These are phyloP conservation scores for Hylyphantes graminicola DNA, from an alignment of 1,140 invertebrate genomes.

Conservation along the genomic window DNA sequence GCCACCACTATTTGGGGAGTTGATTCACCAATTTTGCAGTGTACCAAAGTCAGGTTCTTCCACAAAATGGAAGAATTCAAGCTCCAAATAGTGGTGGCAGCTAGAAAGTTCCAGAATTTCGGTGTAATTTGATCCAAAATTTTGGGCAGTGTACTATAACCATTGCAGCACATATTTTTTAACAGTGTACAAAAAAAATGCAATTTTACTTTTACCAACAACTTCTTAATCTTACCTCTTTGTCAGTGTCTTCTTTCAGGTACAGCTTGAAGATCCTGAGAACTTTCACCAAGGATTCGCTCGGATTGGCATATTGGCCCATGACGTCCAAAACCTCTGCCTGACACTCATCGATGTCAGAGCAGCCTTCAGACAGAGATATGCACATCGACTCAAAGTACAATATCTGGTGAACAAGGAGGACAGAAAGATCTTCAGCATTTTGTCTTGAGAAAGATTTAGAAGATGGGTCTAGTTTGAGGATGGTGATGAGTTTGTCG, in stretches of 20 bases:
- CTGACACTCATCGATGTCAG: constrained; percentile 7
- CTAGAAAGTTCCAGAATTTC: no score
- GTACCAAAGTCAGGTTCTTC: no score
- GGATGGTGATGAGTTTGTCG: constrained; percentile 4
- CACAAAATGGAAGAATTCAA: no score
- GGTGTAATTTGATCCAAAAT: no score
- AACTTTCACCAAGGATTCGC: constrained; percentile 37
- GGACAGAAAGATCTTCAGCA: constrained; percentile 17
- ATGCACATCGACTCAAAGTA: constrained; percentile 47
- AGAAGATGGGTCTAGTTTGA: constrained; percentile 20
- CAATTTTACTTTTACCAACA: not conserved
- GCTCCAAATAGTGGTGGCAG: no score
- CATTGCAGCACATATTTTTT: no score
- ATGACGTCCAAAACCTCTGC: constrained; percentile 15
- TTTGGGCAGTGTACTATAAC: no score
- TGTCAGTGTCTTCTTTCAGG: constrained; percentile 14
- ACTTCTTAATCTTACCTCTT: not conserved
- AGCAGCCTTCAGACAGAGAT: not conserved
- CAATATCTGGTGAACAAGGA: constrained; percentile 25
- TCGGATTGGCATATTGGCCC: not conserved
- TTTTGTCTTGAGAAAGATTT: not conserved
- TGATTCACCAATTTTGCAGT: no score
- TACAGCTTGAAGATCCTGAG: constrained; percentile 39
- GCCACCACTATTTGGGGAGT: no score
- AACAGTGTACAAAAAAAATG: no score